Evolutionary conservation across 2,888 invertebrate genomes (phyloP), one percentile per base, ranked within the genome.

Genomic region (Thymelicus acteon): DNA sequence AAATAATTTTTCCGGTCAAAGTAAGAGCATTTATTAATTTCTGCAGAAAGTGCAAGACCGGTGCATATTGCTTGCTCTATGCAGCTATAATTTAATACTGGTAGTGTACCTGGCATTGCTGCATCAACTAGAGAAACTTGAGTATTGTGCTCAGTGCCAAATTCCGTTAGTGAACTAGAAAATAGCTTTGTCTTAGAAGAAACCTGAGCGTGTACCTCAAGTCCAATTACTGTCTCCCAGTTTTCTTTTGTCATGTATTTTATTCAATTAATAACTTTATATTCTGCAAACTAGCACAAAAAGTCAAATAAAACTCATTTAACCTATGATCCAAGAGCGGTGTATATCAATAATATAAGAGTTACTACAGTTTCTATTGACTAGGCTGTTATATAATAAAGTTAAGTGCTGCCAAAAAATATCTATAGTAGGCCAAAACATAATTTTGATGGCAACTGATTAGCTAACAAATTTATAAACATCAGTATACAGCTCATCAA

Each of bases 81-180:
- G 52, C 52, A 52, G 52, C 13, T 7, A 52, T 52, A 52, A 52
- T 52, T 52, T 52, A 52, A 12, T 52, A 52, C 13, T 52, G 52
- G 52, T 12, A 52, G 52, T 12, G 52, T 52, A 52, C 52, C 52
- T 52, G 52, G 52, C 52, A 52, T 52, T 52, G 52, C 52, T 12
- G 52, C 52, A 52, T 52, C 52, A 52, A 52, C 52, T 52, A 52
- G 52, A 52, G 52, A 52, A 52, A 52, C 52, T 52, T 52, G 52
- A 52, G 52, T 52, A 12, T 52, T 52, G 13, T 52, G 52, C 52
- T 52, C 52, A 52, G 52, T 12, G 13, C 52, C 52, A 52, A 52
- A 52, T 52, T 52, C 52, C 52, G 52, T 52, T 52, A 12, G 13
- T 52, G 52, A 52, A 12, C 52, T 52, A 52, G 52, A 52, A 52